Conservation (phyloP, 64 coral and sea anemone species). For the Montipora foliosa region DNA sequence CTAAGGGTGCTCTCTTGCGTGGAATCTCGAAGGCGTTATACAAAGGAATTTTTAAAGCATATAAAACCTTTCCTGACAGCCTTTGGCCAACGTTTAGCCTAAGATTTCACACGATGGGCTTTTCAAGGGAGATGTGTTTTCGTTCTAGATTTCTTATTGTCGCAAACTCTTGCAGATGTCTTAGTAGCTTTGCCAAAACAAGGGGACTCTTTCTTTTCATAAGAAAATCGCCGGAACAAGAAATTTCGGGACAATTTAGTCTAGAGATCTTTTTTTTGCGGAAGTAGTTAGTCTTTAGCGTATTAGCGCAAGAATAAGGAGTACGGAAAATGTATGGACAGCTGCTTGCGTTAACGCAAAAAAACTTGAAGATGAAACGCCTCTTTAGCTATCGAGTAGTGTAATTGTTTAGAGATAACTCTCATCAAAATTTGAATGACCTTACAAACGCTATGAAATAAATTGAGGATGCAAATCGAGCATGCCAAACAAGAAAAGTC, state of each 20-base stretch:
- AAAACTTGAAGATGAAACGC: no score
- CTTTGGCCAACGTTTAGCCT: not conserved
- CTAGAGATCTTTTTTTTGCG: not conserved
- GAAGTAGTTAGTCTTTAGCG: no score
- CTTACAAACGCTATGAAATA: no score
- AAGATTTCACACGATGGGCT: not conserved
- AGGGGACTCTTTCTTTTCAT: not conserved
- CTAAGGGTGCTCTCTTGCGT: not conserved
- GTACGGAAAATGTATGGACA: no score
- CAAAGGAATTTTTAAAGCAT: not conserved
- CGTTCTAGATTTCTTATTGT: not conserved
- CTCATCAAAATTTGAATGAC: no score
- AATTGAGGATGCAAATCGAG: no score
- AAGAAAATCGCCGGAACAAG: not conserved
- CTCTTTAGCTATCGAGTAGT: not conserved
- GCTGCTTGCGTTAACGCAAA: no score
- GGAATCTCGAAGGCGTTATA: no score
- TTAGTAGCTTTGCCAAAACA: not conserved
- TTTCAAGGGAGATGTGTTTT: no score
- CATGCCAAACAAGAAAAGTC: no score
- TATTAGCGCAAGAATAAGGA: no score
- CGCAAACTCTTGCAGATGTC: not conserved
- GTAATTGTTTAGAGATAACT: no score
- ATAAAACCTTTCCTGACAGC: not conserved
- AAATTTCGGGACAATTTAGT: not conserved